Conservation (phyloP, 2,113 vertebrate species). For the Ochotona curzoniae region DNA sequence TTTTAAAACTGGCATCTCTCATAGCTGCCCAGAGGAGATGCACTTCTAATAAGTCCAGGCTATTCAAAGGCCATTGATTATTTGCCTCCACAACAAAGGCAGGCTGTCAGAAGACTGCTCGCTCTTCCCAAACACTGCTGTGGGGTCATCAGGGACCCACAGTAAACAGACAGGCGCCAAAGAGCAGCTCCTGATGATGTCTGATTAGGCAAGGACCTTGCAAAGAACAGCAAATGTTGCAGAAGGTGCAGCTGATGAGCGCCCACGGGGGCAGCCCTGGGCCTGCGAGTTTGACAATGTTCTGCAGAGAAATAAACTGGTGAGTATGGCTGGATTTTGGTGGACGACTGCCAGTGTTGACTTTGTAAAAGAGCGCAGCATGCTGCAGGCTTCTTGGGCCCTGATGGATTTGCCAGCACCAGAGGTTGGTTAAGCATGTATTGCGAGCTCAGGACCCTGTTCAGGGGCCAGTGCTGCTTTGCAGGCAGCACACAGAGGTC, state of each 20-base stretch:
- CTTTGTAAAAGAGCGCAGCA: no score
- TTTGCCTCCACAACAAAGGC: background rate
- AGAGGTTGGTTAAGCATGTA: background rate
- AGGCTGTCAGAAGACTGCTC: background rate
- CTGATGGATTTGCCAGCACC: background rate
- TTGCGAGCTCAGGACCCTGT: background rate
- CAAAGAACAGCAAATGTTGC: background rate
- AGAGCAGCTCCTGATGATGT: fast-evolving
- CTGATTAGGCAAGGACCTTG: background rate
- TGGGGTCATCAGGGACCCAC: fast-evolving
- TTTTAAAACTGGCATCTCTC: background rate
- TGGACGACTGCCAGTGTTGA: fast-evolving
- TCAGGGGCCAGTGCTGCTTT: fast-evolving
- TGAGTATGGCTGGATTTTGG: fast-evolving
- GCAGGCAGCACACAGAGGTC: background rate
- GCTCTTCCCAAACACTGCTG: background rate
- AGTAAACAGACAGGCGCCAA: fast-evolving
- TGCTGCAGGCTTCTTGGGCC: fast-evolving
- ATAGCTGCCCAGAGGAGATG: background rate
- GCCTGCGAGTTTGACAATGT: fast-evolving
- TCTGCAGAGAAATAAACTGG: background rate
- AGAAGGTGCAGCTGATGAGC: fast-evolving
- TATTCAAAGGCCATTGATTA: background rate
- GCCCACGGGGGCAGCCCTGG: fast-evolving
- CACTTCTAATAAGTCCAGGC: background rate